Percentiles rank a stretch among this genome's conserved stretches.
Evolutionary conservation across 2,113 vertebrate genomes (phyloP).

Genomic region (Silurus glanis): DNA sequence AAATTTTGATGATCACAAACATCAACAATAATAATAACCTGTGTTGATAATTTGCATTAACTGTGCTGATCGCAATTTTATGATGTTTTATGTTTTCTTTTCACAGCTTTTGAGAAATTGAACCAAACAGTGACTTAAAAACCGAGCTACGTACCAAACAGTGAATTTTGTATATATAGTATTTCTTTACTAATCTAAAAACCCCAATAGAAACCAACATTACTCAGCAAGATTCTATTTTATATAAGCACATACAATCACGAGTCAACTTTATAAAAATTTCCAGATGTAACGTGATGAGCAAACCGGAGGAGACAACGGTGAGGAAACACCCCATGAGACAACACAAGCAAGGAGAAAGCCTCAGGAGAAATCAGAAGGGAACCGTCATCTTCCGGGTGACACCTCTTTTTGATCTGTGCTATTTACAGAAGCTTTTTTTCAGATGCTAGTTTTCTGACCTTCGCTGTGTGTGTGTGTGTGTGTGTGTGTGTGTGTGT

Average conservation of each 20-base stretch:
- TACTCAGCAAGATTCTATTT: neutral
- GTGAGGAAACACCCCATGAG: neutral
- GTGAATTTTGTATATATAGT: no score
- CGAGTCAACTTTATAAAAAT: neutral
- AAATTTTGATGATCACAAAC: no score
- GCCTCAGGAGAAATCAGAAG: neutral
- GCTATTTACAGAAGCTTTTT: neutral
- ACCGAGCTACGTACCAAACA: no score
- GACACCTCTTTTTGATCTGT: neutral
- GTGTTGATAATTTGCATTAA: no score
- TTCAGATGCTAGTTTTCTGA: neutral
- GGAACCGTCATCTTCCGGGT: neutral
- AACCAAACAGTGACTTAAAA: no score
- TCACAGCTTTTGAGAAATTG: no score
- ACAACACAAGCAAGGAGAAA: no score
- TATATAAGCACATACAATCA: neutral
- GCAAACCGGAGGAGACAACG: neutral
- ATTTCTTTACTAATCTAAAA: no score
- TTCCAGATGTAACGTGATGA: neutral
- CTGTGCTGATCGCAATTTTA: no score
- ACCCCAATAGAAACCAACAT: no score
- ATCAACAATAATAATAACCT: no score
- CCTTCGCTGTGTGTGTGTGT: neutral
- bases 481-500: neutral
- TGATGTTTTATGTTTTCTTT: no score